Evolutionary conservation across 2,113 vertebrate genomes (phyloP).

Genomic region (Cyanoramphus novaezelandiae): DNA sequence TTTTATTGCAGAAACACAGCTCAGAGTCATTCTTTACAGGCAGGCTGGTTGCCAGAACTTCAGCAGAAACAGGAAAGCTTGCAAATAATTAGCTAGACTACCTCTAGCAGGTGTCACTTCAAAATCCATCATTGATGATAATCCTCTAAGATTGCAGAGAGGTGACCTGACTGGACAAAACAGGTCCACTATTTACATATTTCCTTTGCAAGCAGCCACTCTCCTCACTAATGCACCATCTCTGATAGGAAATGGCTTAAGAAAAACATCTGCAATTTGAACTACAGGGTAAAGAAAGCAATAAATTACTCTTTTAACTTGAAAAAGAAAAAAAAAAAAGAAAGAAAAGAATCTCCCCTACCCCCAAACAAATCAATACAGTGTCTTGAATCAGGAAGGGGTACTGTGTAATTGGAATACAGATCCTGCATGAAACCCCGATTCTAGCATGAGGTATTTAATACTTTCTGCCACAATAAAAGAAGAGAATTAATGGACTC

Average conservation of each 20-base stretch:
- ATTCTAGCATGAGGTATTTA: constrained; percentile 24
- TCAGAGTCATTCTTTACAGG: neutral
- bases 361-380: neutral
- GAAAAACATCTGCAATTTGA: constrained; percentile 2
- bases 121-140: neutral
- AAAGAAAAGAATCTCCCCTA: neutral
- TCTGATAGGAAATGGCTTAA: neutral
- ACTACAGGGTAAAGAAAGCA: neutral
- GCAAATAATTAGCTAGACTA: constrained; percentile 49
- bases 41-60: constrained; percentile 44
- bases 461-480: constrained; percentile 27
- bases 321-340: neutral
- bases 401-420: constrained; percentile 28
- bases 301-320: neutral
- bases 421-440: neutral
- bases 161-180: neutral
- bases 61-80: constrained; percentile 6
- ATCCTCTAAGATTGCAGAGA: constrained; percentile 12
- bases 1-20: constrained; percentile 25
- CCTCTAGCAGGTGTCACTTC: constrained; percentile 61
- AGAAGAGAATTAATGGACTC: constrained; percentile 44
- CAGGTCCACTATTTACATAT: neutral
- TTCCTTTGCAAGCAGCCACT: neutral
- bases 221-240: neutral
- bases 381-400: neutral